Conservation (phyloP, 2,888 invertebrate genomes). For the Tortrix viridana region DNA sequence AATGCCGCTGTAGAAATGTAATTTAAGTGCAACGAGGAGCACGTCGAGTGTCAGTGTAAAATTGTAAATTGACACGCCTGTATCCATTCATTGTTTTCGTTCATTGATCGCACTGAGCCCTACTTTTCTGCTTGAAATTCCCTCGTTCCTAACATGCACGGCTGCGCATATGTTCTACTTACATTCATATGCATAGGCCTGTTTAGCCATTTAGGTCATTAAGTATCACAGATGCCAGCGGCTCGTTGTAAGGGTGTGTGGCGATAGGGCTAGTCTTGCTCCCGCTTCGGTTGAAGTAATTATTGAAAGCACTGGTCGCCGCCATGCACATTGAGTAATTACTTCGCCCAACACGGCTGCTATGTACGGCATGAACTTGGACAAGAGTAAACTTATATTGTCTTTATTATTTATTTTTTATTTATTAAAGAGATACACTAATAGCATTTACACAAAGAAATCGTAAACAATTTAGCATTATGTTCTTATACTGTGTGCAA, state of each 20-base stretch:
- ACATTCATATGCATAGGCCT: slow-evolving; percentile 27
- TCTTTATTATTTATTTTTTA: too few species aligned
- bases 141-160: slow-evolving; percentile 23
- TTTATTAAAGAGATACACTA: too few species aligned
- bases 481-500: too few species aligned
- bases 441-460: too few species aligned
- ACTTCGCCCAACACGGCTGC: slow-evolving; percentile 10
- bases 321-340: slow-evolving; percentile 10
- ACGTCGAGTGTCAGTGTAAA: neutral
- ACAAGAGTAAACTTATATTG: neutral
- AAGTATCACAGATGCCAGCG: slow-evolving; percentile 20
- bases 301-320: slow-evolving; percentile 28
- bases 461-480: too few species aligned
- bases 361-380: neutral
- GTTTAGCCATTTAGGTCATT: slow-evolving; percentile 31
- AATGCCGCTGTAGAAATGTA: slow-evolving; percentile 16
- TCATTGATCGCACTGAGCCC: slow-evolving; percentile 30
- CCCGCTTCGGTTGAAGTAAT: slow-evolving; percentile 18
- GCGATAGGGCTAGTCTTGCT: slow-evolving; percentile 19
- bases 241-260: slow-evolving; percentile 23
- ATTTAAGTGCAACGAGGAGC: neutral
- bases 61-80: neutral
- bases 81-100: slow-evolving; percentile 21
- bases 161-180: slow-evolving; percentile 29
- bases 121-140: slow-evolving; percentile 32